A percentile compares a stretch with the other conserved stretches of the same genome.
Evolutionary conservation across 2,113 vertebrate species (phyloP).

Genomic region (Hyperoodon ampullatus): DNA sequence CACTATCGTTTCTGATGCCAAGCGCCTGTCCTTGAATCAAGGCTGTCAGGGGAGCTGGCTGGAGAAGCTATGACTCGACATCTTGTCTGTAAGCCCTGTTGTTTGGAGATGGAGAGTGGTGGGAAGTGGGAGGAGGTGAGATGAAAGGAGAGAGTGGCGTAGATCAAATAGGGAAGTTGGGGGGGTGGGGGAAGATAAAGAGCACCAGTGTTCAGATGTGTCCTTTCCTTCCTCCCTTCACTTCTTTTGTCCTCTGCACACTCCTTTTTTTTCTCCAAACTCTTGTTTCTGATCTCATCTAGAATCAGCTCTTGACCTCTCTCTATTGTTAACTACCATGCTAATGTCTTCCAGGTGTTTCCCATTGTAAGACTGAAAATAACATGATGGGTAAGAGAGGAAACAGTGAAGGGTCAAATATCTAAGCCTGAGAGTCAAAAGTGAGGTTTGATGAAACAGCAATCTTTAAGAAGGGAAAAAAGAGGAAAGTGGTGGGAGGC

Average conservation of each 20-base stretch:
- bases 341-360: constrained; percentile 76
- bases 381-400: neutral
- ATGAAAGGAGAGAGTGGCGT: neutral
- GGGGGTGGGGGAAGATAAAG: too few relatives aligned
- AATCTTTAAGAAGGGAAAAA: neutral
- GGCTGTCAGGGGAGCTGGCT: neutral
- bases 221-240: constrained; percentile 45
- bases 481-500: neutral
- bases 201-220: neutral
- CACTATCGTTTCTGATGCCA: constrained; percentile 39
- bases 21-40: neutral
- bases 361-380: constrained; percentile 16
- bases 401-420: constrained; percentile 41
- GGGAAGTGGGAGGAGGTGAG: neutral
- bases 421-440: constrained; percentile 14
- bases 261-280: neutral
- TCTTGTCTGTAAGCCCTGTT: neutral
- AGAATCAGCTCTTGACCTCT: constrained; percentile 27
- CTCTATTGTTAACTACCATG: constrained; percentile 59
- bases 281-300: constrained; percentile 49
- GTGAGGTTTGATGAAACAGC: neutral
- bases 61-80: neutral
- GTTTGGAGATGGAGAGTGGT: neutral
- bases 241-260: constrained; percentile 17
- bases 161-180: neutral